Evolutionary conservation across 2,888 invertebrate species (phyloP), one percentile per base, ranked within the genome.

Genomic region (Tiliacea aurago): DNA sequence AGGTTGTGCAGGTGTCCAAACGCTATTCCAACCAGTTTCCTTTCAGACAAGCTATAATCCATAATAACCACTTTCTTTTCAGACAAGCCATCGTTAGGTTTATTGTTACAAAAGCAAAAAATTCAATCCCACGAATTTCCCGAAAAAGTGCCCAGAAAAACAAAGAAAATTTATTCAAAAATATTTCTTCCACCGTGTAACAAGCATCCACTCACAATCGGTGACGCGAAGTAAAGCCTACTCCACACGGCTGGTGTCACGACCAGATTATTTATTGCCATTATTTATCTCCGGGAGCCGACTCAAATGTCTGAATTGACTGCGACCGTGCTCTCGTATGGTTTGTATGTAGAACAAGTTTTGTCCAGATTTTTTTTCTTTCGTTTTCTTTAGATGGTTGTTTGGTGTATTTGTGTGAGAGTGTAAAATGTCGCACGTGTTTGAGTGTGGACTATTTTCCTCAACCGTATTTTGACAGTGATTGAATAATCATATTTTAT

Each of bases 201-300:
- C 59, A 67, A 61, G 10, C 73, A 64, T 65, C 83, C 89, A 76
- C 76, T 70, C 66, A 78, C 86, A 87, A 88, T 87, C 88, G 87
- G 86, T 90, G 90, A 88, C 90, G 91, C 87, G 84, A 90, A 91
- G 91, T 93, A 91, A 93, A 92, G 93, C 93, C 92, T 93, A 90
- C 95, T 95, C 92, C 91, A 94, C 94, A 93, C 94, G 92, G 87
- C 90, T 91, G 90, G 90, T 93, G 95, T 95, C 95, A 94, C 83
- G 80, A 80, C 76, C 95, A 95, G 95, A 95, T 94, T 94, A 94
- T 95, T 94, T 95, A 95, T 95, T 81, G 90, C 91, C 88, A 89
- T 95, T 95, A 95, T 95, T 95, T 95, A 95, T 95, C 92, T 92
- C 90, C 86, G 86, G 82, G 79, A 73, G 68, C 83, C 78, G 69